phyloP scores from a whole-genome alignment of 2,888 invertebrate genomes.

The Dorcus hopei region DNA sequence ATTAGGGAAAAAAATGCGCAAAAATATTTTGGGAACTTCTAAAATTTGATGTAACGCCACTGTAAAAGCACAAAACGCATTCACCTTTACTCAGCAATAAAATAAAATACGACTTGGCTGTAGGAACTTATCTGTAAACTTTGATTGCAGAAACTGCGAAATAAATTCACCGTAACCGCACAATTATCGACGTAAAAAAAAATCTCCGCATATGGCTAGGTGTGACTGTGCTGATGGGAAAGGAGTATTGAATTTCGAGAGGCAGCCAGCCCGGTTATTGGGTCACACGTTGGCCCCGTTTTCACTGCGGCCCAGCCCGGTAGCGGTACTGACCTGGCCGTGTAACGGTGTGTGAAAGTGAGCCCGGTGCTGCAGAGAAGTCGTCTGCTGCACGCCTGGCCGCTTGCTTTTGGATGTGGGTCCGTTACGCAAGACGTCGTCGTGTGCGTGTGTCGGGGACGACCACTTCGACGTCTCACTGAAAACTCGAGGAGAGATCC shows the following conservation, averaged over 20 bases:
- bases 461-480: background rate
- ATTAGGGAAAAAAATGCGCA: no score
- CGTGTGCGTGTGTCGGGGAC: background rate
- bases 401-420: background rate
- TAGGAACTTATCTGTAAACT: no score
- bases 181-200: background rate
- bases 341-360: slow-evolving; percentile 23
- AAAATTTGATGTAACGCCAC: no score
- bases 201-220: background rate
- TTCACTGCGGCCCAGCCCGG: slow-evolving; percentile 28
- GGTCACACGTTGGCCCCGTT: slow-evolving; percentile 35
- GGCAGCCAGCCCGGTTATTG: slow-evolving; percentile 30
- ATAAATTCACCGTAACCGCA: no score
- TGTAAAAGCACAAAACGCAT: no score
- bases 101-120: no score
- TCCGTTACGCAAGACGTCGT: background rate
- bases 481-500: no score
- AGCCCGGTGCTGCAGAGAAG: slow-evolving; percentile 8
- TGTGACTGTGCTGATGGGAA: background rate
- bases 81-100: no score
- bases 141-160: no score
- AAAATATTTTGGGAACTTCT: no score
- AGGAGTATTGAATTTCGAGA: slow-evolving; percentile 3
- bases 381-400: background rate
- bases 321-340: slow-evolving; percentile 18